phyloP scores from a whole-genome alignment of 2,888 invertebrate species.

The Oscheius sp. region DNA sequence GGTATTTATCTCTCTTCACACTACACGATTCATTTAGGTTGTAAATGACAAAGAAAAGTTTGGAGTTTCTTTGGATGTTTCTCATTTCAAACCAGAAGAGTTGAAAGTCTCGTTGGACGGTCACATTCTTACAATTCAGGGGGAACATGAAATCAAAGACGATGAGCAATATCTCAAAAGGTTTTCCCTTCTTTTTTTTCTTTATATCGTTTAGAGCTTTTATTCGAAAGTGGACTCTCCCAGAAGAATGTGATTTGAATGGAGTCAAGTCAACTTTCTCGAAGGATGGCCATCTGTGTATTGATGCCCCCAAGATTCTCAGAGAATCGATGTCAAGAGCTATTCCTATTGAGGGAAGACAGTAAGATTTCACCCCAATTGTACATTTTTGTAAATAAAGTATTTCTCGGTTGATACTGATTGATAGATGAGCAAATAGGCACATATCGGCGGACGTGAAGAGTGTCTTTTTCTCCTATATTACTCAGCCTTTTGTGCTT shows the following conservation, averaged over 20 bases:
- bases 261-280: neutral
- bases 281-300: neutral
- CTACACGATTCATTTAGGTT: neutral
- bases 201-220: no score
- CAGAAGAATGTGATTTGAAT: neutral
- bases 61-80: constrained; percentile 35
- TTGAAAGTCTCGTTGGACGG: constrained; percentile 40
- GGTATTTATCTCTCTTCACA: neutral
- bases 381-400: neutral
- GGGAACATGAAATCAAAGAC: neutral
- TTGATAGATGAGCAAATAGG: no score
- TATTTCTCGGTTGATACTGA: no score
- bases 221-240: no score
- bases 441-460: no score
- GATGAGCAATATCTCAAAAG: neutral
- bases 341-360: neutral
- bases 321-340: neutral
- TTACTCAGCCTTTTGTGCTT: neutral
- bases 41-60: constrained; percentile 34
- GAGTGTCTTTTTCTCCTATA: no score
- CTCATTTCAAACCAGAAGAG: constrained; percentile 42
- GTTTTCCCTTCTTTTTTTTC: neutral
- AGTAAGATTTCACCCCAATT: neutral
- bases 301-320: neutral
- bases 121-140: constrained; percentile 31